These are phyloP conservation scores for Eupithecia inturbata DNA, from an alignment of 2,888 invertebrate species.

Conservation along the genomic window DNA sequence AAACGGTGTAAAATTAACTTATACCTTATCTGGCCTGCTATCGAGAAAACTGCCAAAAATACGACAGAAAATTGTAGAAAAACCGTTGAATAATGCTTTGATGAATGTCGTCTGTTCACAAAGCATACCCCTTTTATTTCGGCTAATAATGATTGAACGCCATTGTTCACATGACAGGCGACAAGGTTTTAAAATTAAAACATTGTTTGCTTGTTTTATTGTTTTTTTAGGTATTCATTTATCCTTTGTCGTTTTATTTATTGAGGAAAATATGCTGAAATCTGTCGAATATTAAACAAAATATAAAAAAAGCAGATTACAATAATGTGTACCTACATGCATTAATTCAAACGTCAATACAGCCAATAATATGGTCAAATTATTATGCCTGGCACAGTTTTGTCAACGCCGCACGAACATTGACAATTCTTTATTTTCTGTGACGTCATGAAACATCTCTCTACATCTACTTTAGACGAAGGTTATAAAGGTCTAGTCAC, in stretches of 20 bases:
- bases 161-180: slow-evolving; percentile 6
- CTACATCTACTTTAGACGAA: too few species aligned
- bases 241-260: not conserved
- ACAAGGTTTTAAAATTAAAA: slow-evolving; percentile 18
- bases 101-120: slow-evolving; percentile 8
- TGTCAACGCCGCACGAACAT: not conserved
- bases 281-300: not conserved
- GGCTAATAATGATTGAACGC: slow-evolving; percentile 22
- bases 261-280: not conserved
- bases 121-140: slow-evolving; percentile 10
- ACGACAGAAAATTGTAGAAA: not conserved
- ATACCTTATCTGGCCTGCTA: not conserved
- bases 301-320: not conserved
- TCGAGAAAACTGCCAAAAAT: not conserved
- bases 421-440: too few species aligned
- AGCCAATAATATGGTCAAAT: not conserved
- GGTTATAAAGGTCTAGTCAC: too few species aligned
- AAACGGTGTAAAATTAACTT: too few species aligned
- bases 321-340: not conserved
- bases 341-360: not conserved
- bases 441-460: too few species aligned
- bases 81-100: slow-evolving; percentile 17
- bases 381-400: not conserved
- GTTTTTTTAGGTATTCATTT: not conserved
- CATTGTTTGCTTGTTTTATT: slow-evolving; percentile 6